Conservation (phyloP, 1,140 invertebrate species). For the Onthophagus taurus region DNA sequence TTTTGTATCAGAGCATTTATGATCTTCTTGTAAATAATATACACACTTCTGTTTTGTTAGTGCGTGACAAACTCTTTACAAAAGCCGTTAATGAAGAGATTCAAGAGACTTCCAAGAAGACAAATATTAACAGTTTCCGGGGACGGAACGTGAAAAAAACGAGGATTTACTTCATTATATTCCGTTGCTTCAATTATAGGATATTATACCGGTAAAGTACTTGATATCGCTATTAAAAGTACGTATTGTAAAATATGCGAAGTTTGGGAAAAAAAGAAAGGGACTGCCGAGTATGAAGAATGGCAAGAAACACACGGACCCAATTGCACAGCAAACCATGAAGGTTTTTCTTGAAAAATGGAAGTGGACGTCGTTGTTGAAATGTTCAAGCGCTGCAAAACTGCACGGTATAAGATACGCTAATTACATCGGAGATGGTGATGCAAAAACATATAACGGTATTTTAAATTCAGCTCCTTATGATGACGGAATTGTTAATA, state of each 20-base stretch:
- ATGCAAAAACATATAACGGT: too few relatives aligned
- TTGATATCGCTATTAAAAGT: not conserved
- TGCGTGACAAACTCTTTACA: too few relatives aligned
- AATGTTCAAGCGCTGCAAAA: too few relatives aligned
- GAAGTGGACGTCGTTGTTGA: not conserved
- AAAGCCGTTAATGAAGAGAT: not conserved
- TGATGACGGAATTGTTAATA: too few relatives aligned
- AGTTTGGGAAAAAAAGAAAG: not conserved
- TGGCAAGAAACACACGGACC: not conserved
- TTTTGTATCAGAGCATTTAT: too few relatives aligned
- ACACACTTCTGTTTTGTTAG: too few relatives aligned
- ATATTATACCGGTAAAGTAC: not conserved
- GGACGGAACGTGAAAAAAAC: constrained; percentile 1
- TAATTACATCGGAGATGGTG: too few relatives aligned
- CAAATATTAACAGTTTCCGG: not conserved
- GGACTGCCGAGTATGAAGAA: not conserved
- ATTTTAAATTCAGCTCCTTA: too few relatives aligned
- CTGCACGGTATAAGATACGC: too few relatives aligned
- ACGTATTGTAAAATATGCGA: constrained; percentile 5
- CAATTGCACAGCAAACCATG: not conserved
- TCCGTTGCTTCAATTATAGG: too few relatives aligned
- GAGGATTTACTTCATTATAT: not conserved
- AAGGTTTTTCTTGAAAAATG: not conserved
- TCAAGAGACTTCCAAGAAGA: not conserved
- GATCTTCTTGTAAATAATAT: too few relatives aligned